Evolutionary conservation across 2,797 vertebrate genomes (phyloP), one percentile per base, ranked within the genome.

Genomic region (Neoniphon sammara): DNA sequence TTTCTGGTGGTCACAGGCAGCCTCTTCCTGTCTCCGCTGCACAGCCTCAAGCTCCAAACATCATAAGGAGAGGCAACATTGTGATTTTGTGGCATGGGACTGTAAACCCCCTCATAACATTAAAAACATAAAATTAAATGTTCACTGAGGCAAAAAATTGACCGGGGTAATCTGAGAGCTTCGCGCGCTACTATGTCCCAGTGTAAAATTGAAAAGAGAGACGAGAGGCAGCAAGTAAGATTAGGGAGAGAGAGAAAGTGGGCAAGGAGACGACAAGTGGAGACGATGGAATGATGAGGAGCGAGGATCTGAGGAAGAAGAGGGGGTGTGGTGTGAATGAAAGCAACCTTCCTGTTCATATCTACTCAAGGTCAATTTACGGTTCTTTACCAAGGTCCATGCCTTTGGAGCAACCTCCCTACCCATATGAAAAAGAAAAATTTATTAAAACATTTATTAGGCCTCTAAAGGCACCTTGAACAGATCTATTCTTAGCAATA

Each of bases 1-100:
- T 77, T 86, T 87, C 66, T 86, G 61, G 77, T 74, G 80, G 86
- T 80, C 81, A 77, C 70, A 74, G 70, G 58, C 49, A 46, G 68
- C 73, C 80, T 70, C 61, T 80, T 87, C 82, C 80, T 83, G 82
- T 89, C 86, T 83, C 71, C 59, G 55, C 11, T 80, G 78, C 68
- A 70, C 66, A 66, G 73, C 52, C 61, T 64, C 62, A 53, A 80
- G 67, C 64, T 59, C 18, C 36, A 54, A 77, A 75, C 55, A 49
- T 70, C 72, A 80, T 4, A 23, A 69, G 34, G 18, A 73, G 34
- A 57, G 79, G 39, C 46, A 71, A 5, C 44, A 50, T 73, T 58
- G 7, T 42, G 58, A 75, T 6, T 46, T 56, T 82, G 67, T n/a
- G 4, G 55, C 23, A 42, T 54, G 23, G 20, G 15, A 63, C 69